Evolutionary conservation across 2,113 vertebrate species (phyloP), one percentile per base, ranked within the genome.

Genomic region (Silurus meridionalis): DNA sequence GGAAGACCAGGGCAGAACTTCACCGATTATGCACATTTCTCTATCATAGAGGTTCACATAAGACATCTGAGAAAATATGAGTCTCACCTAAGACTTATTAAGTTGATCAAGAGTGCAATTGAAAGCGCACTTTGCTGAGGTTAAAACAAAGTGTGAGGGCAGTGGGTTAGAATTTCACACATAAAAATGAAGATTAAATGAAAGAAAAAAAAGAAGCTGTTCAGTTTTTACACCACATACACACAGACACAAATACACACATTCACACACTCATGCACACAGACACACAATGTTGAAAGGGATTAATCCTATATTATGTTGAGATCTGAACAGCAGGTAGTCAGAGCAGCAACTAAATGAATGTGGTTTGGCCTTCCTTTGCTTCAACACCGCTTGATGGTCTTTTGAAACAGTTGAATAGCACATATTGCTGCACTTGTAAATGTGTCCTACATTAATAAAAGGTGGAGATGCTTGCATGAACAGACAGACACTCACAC

Each of bases 381-480:
- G 87, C 83, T 84, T 48, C 57, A 77, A 37, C 57, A 50, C 71
- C 80, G 82, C 86, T 85, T 86, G 90, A 81, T 79, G 87, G 74
- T 89, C 88, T 90, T 93, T 93, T 92, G 84, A 91, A 93, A 93
- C 57, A 84, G 48, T 83, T 93, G 90, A 94, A 93, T 93, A 87
- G 87, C 83, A 85, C 90, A 88, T 83, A 69, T 89, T 84, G 84
- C 89, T 64, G 61, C 85, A 82, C 75, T 81, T 83, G 83, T 87
- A 87, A 52, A 60, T 74, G 82, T 85, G 86, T 85, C 89, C 78
- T 82, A 83, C 83, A 89, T 87, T 86, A 86, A 81, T 88, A 84
- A 88, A 87, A 87, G 90, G 87, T 86, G 82, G 85, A 90, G 17
- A 88, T 86, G 90, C 91, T 92, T 91, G 87, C 87, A 91, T 91